Evolutionary conservation across 2,797 vertebrate genomes (phyloP), one percentile per base, ranked within the genome.

Genomic region (Chelon labrosus): DNA sequence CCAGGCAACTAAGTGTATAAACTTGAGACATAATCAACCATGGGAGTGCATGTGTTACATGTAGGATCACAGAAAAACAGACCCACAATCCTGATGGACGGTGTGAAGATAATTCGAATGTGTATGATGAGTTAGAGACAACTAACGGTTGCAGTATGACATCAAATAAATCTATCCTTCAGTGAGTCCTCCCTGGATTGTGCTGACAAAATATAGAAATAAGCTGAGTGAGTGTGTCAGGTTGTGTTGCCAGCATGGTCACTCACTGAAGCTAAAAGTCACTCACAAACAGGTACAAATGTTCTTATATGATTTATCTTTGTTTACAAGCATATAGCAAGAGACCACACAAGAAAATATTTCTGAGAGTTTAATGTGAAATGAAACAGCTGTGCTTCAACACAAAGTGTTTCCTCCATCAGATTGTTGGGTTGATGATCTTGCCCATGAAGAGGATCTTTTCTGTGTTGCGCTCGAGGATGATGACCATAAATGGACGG

Each of bases 401-500:
- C n/a, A 65, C 31, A 71, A 50, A 37, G 8, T 42, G 1, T 41
- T 58, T 79, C 12, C 41, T 69, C 22, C 42, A 39, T 93, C 78
- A 91, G 64, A 84, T 73, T 22, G 60, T 91, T 31, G 93, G 92
- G 75, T 94, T 94, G 46, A 85, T 38, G 17, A 94, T 91, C 69
- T 92, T 94, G 51, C 91, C 92, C 73, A 93, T 69, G 55, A 94
- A 94, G 13, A 92, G 76, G 6, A 93, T 83, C 52, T 87, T 76
- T 11, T 88, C 90, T 56, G 94, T 93, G 71, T 25, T 85, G 54
- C 92, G 92, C 67, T 97, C 95, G 51, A 77, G 89, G 76, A 98
- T 93, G 70, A 96, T 67, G 13, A 96, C 93, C 77, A 97, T 94
- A 67, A 98, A 98, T 0, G 97, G 96, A 41, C 72, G 92, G 64